Evolutionary conservation across 2,888 invertebrate species (phyloP), one percentile per base, ranked within the genome.

Genomic region (Dynastes hyllus): DNA sequence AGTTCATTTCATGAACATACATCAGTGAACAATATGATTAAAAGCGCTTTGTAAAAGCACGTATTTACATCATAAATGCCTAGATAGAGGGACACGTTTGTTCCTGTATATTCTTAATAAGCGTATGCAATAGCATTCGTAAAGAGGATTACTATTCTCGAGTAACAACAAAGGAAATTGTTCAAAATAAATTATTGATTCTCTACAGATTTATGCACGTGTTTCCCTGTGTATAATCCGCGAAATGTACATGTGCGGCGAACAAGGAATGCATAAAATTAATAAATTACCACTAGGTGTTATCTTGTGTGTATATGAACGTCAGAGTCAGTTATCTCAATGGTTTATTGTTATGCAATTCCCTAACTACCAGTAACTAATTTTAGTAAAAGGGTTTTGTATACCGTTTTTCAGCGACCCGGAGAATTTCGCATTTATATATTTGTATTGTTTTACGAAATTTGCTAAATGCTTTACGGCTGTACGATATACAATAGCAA

Each of bases 261-360:
- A 63, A 75, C 45, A 73, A 73, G 58, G 45, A 73, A 61, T 73
- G 58, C 58, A 40, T 61, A 61, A 75, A 61, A 75, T 75, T 75
- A 75, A 75, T 75, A 75, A 63, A 75, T 75, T 63, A 61, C 29
- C 58, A 45, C 22, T 73, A 61, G 45, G 40, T 61, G 61, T 61
- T 75, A 75, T 75, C 73, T 75, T 75, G 73, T 75, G 27, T 75
- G 63, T 45, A 27, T 75, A 61, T 45, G 37, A 75, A 75, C 50
- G 61, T 75, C 73, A 75, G 55, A 61, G 45, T 45, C 58, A 45
- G 73, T 75, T 75, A 75, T 75, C 73, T 61, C 73, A 27, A 61
- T 61, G 45, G 61, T 75, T 75, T 75, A 75, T 75, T 75, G 73
- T 61, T 50, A 75, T 61, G 61, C 61, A 75, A 75, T 75, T 75